Conservation (phyloP, 2,113 vertebrate genomes). For the Alethe castanea region DNA sequence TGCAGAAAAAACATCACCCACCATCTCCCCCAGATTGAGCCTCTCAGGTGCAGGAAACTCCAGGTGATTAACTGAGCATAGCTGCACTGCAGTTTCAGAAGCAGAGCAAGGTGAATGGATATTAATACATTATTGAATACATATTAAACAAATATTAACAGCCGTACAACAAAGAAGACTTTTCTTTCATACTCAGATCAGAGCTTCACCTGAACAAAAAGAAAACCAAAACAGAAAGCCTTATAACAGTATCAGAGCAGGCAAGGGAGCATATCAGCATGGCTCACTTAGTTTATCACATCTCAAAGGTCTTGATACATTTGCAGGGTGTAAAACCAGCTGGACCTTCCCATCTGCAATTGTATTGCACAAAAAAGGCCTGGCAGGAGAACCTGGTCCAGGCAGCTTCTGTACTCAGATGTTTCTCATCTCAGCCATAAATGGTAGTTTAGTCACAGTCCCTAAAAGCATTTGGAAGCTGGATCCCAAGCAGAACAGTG, state of each 20-base stretch:
- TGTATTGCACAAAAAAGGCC: not conserved
- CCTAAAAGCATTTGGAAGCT: not conserved
- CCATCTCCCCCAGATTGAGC: not conserved
- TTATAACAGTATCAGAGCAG: not conserved
- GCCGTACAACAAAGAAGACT: not conserved
- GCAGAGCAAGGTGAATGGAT: not conserved
- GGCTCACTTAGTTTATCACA: not conserved
- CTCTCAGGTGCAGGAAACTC: not conserved
- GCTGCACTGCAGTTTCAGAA: not conserved
- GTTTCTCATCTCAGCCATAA: not conserved
- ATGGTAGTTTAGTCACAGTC: not conserved
- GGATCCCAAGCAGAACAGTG: not conserved
- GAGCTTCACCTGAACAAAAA: not conserved
- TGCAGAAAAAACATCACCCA: not conserved
- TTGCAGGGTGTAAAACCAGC: not conserved
- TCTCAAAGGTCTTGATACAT: not conserved
- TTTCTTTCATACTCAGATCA: not conserved
- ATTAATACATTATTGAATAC: not conserved
- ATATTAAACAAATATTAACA: not conserved
- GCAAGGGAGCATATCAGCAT: not conserved
- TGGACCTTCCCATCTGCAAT: rapidly evolving
- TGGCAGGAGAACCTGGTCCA: not conserved
- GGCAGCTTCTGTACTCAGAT: not conserved
- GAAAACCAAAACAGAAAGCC: not conserved
- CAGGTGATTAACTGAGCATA: not conserved